phyloP scores from a whole-genome alignment of 2,888 invertebrate species.

The Neria commutata region DNA sequence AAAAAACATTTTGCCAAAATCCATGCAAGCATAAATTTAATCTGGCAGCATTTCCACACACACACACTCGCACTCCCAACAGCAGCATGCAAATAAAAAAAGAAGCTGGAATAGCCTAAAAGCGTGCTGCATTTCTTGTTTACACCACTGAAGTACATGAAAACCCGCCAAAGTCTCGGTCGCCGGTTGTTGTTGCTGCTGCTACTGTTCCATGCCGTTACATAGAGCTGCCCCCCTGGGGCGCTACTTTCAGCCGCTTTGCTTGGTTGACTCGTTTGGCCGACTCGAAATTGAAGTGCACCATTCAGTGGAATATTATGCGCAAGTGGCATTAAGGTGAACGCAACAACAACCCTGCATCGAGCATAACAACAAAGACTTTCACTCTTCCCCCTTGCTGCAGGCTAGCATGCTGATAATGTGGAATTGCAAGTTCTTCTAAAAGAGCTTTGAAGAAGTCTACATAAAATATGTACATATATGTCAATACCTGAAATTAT shows the following conservation, averaged over 20 bases:
- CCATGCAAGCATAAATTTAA: neutral
- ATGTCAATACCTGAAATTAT: constrained; percentile 21
- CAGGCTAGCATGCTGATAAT: too few relatives aligned
- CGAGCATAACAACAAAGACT: too few relatives aligned
- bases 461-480: too few relatives aligned
- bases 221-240: neutral
- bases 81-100: neutral
- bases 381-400: too few relatives aligned
- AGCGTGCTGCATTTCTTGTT: neutral
- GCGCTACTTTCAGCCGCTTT: neutral
- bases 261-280: neutral
- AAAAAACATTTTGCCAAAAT: neutral
- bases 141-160: neutral
- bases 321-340: neutral
- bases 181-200: too few relatives aligned
- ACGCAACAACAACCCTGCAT: neutral
- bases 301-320: neutral
- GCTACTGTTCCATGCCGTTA: too few relatives aligned
- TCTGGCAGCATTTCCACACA: neutral
- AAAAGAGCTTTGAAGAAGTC: too few relatives aligned
- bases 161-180: neutral
- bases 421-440: too few relatives aligned
- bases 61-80: neutral
- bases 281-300: neutral
- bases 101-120: neutral